These are phyloP conservation scores for Dromaius novaehollandiae DNA, from an alignment of 2,113 vertebrate genomes.

Conservation along the genomic window DNA sequence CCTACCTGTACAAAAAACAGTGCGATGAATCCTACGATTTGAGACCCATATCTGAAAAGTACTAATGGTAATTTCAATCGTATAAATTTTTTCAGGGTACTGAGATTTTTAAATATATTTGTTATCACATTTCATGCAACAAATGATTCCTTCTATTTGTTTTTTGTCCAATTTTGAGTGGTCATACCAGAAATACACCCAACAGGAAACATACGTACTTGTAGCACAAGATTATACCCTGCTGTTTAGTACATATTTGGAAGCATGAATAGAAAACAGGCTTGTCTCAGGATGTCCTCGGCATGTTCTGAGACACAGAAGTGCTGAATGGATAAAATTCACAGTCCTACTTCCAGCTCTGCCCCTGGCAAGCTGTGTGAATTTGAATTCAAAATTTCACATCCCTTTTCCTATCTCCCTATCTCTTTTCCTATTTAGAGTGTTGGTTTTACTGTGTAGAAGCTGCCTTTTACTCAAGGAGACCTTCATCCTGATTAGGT, in stretches of 20 bases:
- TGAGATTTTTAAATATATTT: neutral
- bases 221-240: neutral
- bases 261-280: neutral
- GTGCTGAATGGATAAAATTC: neutral
- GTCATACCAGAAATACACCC: rapidly evolving
- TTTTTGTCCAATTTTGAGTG: neutral
- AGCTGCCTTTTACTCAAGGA: neutral
- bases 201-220: rapidly evolving
- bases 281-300: neutral
- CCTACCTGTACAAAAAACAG: rapidly evolving
- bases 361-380: neutral
- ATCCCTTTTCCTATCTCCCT: neutral
- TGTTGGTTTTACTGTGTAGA: neutral
- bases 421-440: neutral
- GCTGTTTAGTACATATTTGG: neutral
- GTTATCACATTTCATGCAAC: neutral
- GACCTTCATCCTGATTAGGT: neutral
- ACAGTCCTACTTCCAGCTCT: neutral
- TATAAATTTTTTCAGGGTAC: neutral
- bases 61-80: rapidly evolving
- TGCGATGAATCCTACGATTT: neutral
- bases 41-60: neutral
- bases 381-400: neutral
- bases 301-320: neutral
- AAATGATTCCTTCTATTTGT: neutral